These are phyloP conservation scores for Torymus aiolomorphi DNA, from an alignment of 2,888 invertebrate species.

Conservation along the genomic window DNA sequence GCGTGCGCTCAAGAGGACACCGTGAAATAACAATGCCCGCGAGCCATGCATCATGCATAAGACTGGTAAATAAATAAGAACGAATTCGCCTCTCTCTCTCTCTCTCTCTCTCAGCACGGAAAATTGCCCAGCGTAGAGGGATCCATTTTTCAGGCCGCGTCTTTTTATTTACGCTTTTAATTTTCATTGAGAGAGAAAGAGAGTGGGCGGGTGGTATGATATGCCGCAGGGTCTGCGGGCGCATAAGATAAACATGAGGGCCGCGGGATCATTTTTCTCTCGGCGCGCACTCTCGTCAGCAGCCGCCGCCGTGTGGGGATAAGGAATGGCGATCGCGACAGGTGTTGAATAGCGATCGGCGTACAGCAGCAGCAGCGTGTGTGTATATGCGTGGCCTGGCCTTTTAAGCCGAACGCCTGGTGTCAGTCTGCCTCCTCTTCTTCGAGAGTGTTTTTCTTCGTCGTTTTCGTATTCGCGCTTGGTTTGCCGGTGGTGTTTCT, in stretches of 20 bases:
- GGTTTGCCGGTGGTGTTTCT: no score
- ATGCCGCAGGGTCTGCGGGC: background rate
- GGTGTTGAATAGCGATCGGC: conserved; percentile 46
- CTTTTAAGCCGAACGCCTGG: no score
- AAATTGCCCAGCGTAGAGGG: background rate
- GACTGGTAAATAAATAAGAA: conserved; percentile 5
- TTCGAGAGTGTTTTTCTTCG: no score
- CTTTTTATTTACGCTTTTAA: conserved; percentile 39
- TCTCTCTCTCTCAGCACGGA: no score
- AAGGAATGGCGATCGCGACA: conserved; percentile 34
- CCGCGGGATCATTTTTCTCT: conserved; percentile 42
- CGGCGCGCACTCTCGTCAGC: background rate
- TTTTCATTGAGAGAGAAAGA: conserved; percentile 11
- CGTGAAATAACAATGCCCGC: no score
- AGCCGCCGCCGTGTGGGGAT: background rate
- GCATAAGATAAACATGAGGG: conserved; percentile 34
- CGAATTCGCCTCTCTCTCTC: no score
- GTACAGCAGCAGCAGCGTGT: background rate
- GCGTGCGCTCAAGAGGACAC: no score
- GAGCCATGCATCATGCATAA: conserved; percentile 8
- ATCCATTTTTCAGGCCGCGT: conserved; percentile 33
- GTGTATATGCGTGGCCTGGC: no score
- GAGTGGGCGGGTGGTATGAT: background rate
- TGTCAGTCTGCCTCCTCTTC: no score
- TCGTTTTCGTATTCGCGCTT: no score